Conservation (phyloP, 2,888 invertebrate genomes). For the Pseudanteris insignis region DNA sequence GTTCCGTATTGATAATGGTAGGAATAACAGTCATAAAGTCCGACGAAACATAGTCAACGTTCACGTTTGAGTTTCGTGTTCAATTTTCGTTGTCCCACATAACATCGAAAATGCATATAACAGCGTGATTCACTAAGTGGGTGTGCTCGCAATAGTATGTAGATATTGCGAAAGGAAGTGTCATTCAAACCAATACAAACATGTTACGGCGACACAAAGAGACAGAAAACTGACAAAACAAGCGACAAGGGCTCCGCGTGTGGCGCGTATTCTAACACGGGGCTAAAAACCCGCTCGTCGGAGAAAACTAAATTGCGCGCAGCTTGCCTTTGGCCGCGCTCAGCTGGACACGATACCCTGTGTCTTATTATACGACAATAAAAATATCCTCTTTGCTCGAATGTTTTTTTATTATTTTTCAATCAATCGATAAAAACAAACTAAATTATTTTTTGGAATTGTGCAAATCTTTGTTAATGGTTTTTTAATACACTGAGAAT, state of each 20-base stretch:
- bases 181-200: constrained; percentile 39
- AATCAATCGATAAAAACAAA: no score
- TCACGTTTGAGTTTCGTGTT: constrained; percentile 14
- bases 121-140: constrained; percentile 20
- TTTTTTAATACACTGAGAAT: no score
- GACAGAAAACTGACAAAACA: constrained; percentile 40
- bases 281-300: constrained; percentile 34
- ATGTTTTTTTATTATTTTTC: no score
- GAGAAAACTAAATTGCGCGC: constrained; percentile 34
- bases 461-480: no score
- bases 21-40: constrained; percentile 15
- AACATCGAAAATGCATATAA: constrained; percentile 32
- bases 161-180: constrained; percentile 35
- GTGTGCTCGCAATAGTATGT: constrained; percentile 26
- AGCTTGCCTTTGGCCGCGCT: constrained; percentile 14
- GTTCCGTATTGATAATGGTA: constrained; percentile 1
- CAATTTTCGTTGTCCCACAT: constrained; percentile 29
- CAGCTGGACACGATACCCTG: constrained; percentile 37
- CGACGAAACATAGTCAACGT: constrained; percentile 1
- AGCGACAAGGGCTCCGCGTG: constrained; percentile 25
- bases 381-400: no score
- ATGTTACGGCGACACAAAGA: constrained; percentile 28
- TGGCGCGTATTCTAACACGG: constrained; percentile 31
- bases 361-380: constrained; percentile 44
- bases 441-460: no score